phyloP scores from a whole-genome alignment of 1,140 invertebrate species.

The Drosophila hydei region DNA sequence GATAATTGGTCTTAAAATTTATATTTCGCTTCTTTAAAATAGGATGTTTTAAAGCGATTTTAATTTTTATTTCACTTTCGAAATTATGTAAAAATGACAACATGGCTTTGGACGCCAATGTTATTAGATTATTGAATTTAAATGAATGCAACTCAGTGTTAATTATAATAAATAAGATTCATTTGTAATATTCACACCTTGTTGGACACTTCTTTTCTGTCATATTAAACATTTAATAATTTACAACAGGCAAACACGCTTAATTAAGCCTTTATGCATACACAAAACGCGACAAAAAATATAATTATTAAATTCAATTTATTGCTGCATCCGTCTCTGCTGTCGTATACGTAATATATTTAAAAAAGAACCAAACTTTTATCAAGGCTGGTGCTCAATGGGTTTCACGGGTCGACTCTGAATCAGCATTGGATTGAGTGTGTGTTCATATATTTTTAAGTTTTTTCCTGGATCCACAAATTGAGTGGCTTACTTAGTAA shows the following conservation, averaged over 20 bases:
- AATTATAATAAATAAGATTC: not conserved
- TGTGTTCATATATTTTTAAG: slow-evolving; percentile 17
- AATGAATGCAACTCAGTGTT: not conserved
- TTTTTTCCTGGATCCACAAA: slow-evolving; percentile 34
- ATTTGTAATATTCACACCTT: slow-evolving; percentile 3
- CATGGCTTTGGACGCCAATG: too few relatives aligned
- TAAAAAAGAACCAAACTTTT: slow-evolving; percentile 37
- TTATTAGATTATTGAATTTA: not conserved
- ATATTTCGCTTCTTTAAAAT: too few relatives aligned
- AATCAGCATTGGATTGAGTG: slow-evolving; percentile 4
- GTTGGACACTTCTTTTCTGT: not conserved
- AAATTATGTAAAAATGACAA: too few relatives aligned
- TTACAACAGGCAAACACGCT: not conserved
- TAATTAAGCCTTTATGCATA: not conserved
- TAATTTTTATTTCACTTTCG: too few relatives aligned
- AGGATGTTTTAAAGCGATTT: too few relatives aligned
- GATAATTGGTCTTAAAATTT: too few relatives aligned
- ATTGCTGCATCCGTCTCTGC: slow-evolving; percentile 24
- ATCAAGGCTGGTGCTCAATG: slow-evolving; percentile 7
- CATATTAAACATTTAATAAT: slow-evolving; percentile 13
- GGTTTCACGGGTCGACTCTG: slow-evolving; percentile 32
- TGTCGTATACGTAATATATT: slow-evolving; percentile 32
- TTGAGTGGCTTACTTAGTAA: slow-evolving; percentile 44
- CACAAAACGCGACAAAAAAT: slow-evolving; percentile 23
- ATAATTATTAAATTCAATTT: slow-evolving; percentile 72